phyloP scores from a whole-genome alignment of 2,888 invertebrate genomes.

The Conistra vaccinii region DNA sequence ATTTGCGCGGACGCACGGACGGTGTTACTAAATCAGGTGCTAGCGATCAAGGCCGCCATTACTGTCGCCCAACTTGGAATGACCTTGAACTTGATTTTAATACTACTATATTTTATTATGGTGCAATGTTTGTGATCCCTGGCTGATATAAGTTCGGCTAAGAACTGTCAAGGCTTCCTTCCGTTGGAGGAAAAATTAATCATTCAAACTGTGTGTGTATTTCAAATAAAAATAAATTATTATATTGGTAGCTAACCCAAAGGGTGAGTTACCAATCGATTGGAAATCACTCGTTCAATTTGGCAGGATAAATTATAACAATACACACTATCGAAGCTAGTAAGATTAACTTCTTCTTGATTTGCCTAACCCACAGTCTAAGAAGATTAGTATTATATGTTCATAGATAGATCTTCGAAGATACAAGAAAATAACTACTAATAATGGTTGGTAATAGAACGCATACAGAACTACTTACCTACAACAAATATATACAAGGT shows the following conservation, averaged over 20 bases:
- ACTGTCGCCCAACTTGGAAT: constrained; percentile 38
- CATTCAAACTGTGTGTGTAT: not conserved
- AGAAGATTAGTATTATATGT: no score
- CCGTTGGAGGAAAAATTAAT: constrained; percentile 8
- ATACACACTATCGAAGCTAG: not conserved
- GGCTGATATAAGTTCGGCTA: constrained; percentile 15
- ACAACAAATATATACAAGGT: not conserved
- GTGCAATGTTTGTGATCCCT: constrained; percentile 36
- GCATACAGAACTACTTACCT: not conserved
- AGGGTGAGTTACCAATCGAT: no score
- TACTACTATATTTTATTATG: constrained; percentile 28
- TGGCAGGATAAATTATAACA: no score
- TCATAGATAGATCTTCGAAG: not conserved
- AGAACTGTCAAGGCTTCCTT: constrained; percentile 28
- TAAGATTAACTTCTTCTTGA: not conserved
- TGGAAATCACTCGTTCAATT: not conserved
- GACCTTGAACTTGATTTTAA: constrained; percentile 80
- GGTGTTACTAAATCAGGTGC: constrained; percentile 57
- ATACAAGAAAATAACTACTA: not conserved
- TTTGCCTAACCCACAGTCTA: no score
- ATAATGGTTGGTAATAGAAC: not conserved
- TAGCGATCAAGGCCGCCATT: constrained; percentile 73
- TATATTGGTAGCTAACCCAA: not conserved
- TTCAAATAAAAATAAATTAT: not conserved
- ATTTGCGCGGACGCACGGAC: constrained; percentile 33